Conservation (phyloP, 1,140 invertebrate species). For the Zaprionus camerounensis region DNA sequence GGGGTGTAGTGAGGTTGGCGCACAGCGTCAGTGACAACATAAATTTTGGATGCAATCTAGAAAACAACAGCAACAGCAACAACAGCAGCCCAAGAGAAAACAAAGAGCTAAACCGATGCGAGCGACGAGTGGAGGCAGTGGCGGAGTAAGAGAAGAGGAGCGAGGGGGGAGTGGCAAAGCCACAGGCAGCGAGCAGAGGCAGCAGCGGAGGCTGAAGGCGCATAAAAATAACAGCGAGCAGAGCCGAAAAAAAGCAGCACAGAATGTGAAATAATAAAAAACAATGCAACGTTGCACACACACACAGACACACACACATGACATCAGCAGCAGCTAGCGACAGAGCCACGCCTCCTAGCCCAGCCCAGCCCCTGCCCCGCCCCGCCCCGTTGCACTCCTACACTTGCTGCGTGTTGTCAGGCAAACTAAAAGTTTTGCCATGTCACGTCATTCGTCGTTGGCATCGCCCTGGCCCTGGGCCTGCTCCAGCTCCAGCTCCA, state of each 20-base stretch:
- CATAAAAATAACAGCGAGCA: constrained; percentile 63
- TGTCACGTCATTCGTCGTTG: constrained; percentile 77
- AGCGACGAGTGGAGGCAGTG: constrained; percentile 13
- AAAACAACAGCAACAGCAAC: constrained; percentile 31
- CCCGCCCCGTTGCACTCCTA: constrained; percentile 8
- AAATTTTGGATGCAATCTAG: constrained; percentile 81
- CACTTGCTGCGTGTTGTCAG: constrained; percentile 68
- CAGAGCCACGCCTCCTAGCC: constrained; percentile 58
- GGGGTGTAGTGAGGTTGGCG: neutral
- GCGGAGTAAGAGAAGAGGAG: neutral
- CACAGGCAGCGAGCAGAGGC: constrained; percentile 40
- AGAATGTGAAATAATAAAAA: constrained; percentile 24
- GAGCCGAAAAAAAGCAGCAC: constrained; percentile 39
- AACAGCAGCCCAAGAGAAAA: constrained; percentile 26
- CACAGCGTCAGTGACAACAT: constrained; percentile 67
- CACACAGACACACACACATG: constrained; percentile 29
- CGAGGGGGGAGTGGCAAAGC: neutral
- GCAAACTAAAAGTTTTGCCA: constrained; percentile 75
- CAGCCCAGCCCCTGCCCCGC: neutral
- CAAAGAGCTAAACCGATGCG: constrained; percentile 23
- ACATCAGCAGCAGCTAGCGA: constrained; percentile 35
- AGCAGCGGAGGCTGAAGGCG: constrained; percentile 53
- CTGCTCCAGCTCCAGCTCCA: neutral
- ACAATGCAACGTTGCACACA: constrained; percentile 46
- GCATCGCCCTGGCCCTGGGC: constrained; percentile 27